Conservation (phyloP, 2,113 vertebrate species). For the Siphamia tubifer region DNA sequence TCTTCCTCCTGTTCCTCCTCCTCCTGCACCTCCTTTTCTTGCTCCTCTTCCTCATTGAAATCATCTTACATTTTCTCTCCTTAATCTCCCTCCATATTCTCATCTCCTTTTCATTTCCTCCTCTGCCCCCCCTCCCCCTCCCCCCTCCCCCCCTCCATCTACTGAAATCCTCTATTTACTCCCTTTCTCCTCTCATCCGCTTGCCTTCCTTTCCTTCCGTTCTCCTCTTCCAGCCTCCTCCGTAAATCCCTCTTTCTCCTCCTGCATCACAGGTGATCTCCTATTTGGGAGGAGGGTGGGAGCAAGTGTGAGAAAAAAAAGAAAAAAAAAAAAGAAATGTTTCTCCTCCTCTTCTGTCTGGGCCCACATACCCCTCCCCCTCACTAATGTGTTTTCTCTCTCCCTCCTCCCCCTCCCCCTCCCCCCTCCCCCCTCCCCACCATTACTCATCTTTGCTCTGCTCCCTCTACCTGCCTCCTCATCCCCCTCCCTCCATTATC, state of each 20-base stretch:
- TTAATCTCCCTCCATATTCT: slow-evolving; percentile 18
- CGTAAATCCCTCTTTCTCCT: neutral
- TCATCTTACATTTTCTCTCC: slow-evolving; percentile 23
- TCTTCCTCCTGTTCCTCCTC: neutral
- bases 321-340: slow-evolving; percentile 2
- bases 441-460: neutral
- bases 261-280: slow-evolving; percentile 38
- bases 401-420: neutral
- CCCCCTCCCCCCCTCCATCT: neutral
- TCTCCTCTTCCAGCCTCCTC: slow-evolving; percentile 2
- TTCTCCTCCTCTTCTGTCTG: slow-evolving; percentile 32
- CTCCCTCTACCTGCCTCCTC: neutral
- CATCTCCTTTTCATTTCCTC: slow-evolving; percentile 15
- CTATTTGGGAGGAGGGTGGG: slow-evolving; percentile 3
- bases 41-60: neutral
- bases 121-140: neutral
- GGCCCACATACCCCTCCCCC: slow-evolving; percentile 11
- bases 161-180: neutral
- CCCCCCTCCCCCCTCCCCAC: neutral
- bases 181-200: neutral
- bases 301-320: too few relatives aligned
- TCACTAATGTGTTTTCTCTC: slow-evolving; percentile 58
- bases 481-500: neutral
- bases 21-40: neutral
- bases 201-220: neutral